Evolutionary conservation across 2,888 invertebrate species (phyloP).

Genomic region (Aromia moschata): DNA sequence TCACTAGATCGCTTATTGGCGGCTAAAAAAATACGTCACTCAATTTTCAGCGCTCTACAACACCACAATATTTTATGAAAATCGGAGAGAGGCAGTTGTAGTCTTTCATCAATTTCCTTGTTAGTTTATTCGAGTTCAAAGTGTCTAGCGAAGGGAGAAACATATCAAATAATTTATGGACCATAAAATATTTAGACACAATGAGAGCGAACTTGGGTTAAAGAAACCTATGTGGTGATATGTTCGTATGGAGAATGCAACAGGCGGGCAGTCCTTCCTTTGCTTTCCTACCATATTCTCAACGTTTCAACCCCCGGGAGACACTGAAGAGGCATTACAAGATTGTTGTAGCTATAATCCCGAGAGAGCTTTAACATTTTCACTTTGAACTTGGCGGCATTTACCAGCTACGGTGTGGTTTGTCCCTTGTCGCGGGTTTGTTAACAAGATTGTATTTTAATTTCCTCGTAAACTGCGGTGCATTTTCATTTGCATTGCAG

Average conservation of each 20-base stretch:
- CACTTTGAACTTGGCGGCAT: constrained; percentile 56
- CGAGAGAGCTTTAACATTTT: constrained; percentile 58
- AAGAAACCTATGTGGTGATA: constrained; percentile 11
- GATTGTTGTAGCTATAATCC: constrained; percentile 61
- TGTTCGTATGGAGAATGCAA: constrained; percentile 46
- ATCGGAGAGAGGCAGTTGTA: no score
- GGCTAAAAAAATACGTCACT: no score
- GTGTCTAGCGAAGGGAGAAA: no score
- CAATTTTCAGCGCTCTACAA: no score
- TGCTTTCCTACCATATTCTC: constrained; percentile 56
- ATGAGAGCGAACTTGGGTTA: constrained; percentile 5
- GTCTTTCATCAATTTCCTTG: no score
- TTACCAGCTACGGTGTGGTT: constrained; percentile 49
- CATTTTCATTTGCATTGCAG: no score
- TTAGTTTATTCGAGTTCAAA: no score
- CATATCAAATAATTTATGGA: constrained; percentile 7
- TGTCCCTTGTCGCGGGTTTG: constrained; percentile 44
- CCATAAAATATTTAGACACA: constrained; percentile 12
- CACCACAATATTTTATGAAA: no score
- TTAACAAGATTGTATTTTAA: constrained; percentile 31
- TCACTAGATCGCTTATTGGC: no score
- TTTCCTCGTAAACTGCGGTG: constrained; percentile 9
- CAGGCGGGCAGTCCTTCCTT: constrained; percentile 57
- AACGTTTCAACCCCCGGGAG: constrained; percentile 56
- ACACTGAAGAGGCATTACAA: constrained; percentile 54